Evolutionary conservation across 2,888 invertebrate genomes (phyloP).

Genomic region (Schrankia costaestrigalis): DNA sequence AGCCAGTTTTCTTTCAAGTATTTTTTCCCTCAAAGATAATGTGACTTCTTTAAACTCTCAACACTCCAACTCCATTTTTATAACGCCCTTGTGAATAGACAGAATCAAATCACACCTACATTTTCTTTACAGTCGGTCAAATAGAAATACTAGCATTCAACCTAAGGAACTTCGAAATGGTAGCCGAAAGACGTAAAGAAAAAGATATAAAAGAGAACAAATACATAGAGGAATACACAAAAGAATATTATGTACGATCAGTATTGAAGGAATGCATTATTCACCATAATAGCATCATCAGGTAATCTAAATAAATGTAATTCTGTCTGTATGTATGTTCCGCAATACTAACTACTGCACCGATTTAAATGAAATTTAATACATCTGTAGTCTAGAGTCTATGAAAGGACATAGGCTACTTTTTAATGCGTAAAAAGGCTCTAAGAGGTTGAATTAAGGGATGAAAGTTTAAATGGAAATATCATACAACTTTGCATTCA

Average conservation of each 20-base stretch:
- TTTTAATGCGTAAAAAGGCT: too few relatives aligned
- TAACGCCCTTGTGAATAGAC: not conserved
- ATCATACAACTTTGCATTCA: too few relatives aligned
- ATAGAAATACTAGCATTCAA: slow-evolving; percentile 71
- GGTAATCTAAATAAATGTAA: slow-evolving; percentile 44
- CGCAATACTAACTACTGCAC: too few relatives aligned
- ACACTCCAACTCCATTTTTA: not conserved
- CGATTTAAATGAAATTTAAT: too few relatives aligned
- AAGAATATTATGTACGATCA: slow-evolving; percentile 38
- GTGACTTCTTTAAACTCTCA: not conserved
- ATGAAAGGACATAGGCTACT: too few relatives aligned
- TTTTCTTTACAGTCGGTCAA: slow-evolving; percentile 65
- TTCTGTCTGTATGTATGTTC: not conserved
- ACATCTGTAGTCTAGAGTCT: too few relatives aligned
- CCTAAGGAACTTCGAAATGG: slow-evolving; percentile 58
- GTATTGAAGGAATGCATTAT: slow-evolving; percentile 64
- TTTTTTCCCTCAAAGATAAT: too few relatives aligned
- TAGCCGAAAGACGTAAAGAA: slow-evolving; percentile 50
- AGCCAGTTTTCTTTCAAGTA: too few relatives aligned
- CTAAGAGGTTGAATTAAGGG: too few relatives aligned
- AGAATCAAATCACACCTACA: too few relatives aligned
- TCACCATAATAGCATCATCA: slow-evolving; percentile 69
- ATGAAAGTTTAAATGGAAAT: too few relatives aligned
- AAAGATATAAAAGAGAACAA: slow-evolving; percentile 34
- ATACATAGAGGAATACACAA: slow-evolving; percentile 26